Conservation (phyloP, 2,113 vertebrate genomes). For the Apeltes quadracus region DNA sequence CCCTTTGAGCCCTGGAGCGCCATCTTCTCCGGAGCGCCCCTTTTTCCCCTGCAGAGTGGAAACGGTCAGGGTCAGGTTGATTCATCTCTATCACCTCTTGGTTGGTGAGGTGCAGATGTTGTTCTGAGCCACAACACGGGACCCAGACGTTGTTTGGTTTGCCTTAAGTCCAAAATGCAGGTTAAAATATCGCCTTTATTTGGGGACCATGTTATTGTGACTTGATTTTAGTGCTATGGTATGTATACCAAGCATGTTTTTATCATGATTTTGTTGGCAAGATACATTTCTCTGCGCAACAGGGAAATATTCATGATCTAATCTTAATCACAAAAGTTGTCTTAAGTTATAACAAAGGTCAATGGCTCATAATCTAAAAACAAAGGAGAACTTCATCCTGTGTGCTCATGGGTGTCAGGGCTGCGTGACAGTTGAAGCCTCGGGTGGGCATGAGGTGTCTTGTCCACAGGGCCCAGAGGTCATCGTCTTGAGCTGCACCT, state of each 20-base stretch:
- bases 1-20: slow-evolving; percentile 84
- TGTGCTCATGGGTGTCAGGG: slow-evolving; percentile 13
- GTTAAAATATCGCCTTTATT: background rate
- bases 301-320: background rate
- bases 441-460: slow-evolving; percentile 51
- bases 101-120: background rate
- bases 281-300: background rate
- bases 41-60: slow-evolving; percentile 86
- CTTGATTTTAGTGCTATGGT: background rate
- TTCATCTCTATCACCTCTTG: background rate
- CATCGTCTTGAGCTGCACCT: slow-evolving; percentile 64
- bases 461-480: slow-evolving; percentile 45
- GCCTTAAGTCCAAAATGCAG: background rate
- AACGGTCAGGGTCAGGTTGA: slow-evolving; percentile 22
- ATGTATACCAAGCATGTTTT: too few species aligned
- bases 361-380: background rate
- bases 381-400: background rate
- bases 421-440: slow-evolving; percentile 19
- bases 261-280: background rate
- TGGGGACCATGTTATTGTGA: background rate
- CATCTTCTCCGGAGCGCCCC: slow-evolving; percentile 87
- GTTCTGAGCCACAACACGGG: background rate
- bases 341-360: background rate
- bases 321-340: background rate
- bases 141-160: background rate